Percentiles rank a stretch among this genome's conserved stretches.
Conservation (phyloP, 2,113 vertebrate species). For the Chauna torquata region DNA sequence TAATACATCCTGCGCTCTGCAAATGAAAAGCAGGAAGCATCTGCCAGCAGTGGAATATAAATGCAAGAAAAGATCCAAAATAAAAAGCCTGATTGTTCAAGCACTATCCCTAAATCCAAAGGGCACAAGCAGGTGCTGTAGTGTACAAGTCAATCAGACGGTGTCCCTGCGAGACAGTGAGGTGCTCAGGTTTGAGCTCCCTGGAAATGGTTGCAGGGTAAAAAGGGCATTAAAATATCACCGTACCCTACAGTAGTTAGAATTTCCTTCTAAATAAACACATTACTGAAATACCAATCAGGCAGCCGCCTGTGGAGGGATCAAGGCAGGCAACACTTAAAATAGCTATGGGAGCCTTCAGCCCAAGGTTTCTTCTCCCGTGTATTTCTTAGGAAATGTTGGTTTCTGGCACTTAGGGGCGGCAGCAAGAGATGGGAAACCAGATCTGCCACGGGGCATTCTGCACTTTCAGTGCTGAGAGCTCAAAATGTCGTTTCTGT, state of each 20-base stretch:
- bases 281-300: slow-evolving; percentile 16
- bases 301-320: neutral
- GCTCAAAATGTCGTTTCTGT: neutral
- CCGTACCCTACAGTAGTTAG: neutral
- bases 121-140: neutral
- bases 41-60: neutral
- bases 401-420: neutral
- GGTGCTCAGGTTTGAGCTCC: neutral
- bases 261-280: slow-evolving; percentile 16
- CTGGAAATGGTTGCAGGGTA: neutral
- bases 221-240: slow-evolving; percentile 20
- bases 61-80: neutral
- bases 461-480: neutral
- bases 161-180: slow-evolving; percentile 32
- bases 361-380: neutral
- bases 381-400: neutral
- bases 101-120: neutral
- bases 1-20: neutral
- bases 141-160: slow-evolving; percentile 28
- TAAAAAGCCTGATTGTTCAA: neutral
- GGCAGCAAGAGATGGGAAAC: neutral
- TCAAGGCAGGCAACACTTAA: neutral
- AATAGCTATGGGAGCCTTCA: neutral
- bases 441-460: neutral
- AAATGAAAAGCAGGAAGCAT: neutral